Evolutionary conservation across 2,797 vertebrate species (phyloP).

Genomic region (Lutra lutra): DNA sequence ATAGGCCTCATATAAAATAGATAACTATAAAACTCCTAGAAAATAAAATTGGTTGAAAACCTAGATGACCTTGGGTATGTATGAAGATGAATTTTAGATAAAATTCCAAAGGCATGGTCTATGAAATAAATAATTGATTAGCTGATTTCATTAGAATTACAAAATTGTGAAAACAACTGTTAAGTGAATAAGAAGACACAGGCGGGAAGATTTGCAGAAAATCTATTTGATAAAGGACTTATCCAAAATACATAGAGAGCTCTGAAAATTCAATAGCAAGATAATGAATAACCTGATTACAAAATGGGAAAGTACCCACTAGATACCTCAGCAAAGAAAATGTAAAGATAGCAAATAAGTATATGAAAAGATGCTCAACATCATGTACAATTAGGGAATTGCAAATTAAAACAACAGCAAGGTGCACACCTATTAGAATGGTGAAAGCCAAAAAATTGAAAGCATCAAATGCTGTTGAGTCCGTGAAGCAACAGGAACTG

Average conservation of each 20-base stretch:
- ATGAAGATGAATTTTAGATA: not conserved
- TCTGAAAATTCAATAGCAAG: not conserved
- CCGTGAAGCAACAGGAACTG: not conserved
- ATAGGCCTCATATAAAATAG: not conserved
- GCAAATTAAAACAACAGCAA: not conserved
- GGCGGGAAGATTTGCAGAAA: not conserved
- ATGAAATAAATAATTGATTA: not conserved
- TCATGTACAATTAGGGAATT: not conserved
- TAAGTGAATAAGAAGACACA: not conserved
- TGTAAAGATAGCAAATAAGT: not conserved
- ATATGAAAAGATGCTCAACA: not conserved
- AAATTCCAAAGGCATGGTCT: not conserved
- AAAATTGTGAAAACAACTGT: not conserved
- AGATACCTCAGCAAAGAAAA: not conserved
- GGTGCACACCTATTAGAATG: not conserved
- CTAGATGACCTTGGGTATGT: not conserved
- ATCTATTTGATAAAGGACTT: not conserved
- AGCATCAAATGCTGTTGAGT: not conserved
- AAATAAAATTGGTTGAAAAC: not conserved
- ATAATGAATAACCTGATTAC: not conserved
- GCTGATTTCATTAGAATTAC: not conserved
- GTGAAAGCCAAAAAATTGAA: not conserved
- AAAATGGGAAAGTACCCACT: not conserved
- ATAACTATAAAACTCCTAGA: not conserved
- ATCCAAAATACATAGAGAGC: not conserved